Evolutionary conservation across 2,888 invertebrate species (phyloP), one percentile per base, ranked within the genome.

Genomic region (Ligdia adustata): DNA sequence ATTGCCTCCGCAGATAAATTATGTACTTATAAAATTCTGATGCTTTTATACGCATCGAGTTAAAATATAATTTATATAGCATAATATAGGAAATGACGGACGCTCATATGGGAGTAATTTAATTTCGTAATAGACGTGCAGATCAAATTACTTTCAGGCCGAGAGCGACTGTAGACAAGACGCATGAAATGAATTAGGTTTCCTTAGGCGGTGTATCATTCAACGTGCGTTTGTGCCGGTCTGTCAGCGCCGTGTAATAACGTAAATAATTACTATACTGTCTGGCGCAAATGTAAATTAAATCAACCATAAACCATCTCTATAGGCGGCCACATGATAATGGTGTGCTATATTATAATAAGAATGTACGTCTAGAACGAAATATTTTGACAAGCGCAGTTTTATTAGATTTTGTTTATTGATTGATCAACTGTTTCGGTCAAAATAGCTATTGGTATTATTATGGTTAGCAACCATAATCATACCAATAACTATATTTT

Each of bases 151-250:
- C 68, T 69, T 69, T 64, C 66, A 68, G 54, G 73, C 76, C 75
- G 65, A 64, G 70, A 76, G 79, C 72, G 75, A 76, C 76, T 69
- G 60, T 55, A 68, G 76, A 79, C 69, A 64, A 59, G 70, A 75
- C 63, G 79, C 75, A 74, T 77, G 72, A 77, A 80, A 79, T 75
- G 69, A 76, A 76, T 76, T 74, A 72, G 69, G 72, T 72, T 72
- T 73, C 75, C 72, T 66, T 62, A 60, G 75, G 75, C 73, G 55
- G 48, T 69, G 60, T 67, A 70, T 68, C 65, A 69, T 69, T 75
- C 69, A 62, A 54, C 57, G 55, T 64, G 65, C 64, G 62, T 67
- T 62, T 62, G 59, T 58, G 57, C 45, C 55, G 55, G 62, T 59
- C 59, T 57, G 64, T 57, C 57, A 55, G 52, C 60, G 55, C 60